These are phyloP conservation scores for Noturus placidus DNA, from an alignment of 2,113 vertebrate genomes.

Conservation along the genomic window DNA sequence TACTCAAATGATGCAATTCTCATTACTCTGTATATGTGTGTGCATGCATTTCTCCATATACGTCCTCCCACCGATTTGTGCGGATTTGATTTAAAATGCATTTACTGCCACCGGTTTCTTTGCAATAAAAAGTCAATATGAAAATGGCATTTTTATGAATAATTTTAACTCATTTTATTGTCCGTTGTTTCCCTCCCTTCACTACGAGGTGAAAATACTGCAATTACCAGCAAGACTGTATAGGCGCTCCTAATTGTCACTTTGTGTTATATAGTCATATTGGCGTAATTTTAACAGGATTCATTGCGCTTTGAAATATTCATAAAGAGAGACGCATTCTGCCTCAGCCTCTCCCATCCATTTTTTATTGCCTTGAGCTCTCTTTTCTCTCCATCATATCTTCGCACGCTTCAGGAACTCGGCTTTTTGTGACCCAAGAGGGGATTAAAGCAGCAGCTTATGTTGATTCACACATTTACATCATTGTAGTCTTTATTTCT, in stretches of 20 bases:
- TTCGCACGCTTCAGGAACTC: neutral
- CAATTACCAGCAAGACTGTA: neutral
- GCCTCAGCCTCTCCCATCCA: slow-evolving; percentile 8
- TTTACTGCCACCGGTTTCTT: slow-evolving; percentile 20
- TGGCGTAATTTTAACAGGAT: neutral
- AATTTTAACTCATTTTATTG: slow-evolving; percentile 29
- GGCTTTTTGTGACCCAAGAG: slow-evolving; percentile 18
- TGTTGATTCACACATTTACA: slow-evolving; percentile 29
- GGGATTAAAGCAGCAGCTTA: slow-evolving; percentile 21
- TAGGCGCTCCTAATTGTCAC: slow-evolving; percentile 23
- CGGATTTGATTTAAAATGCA: neutral
- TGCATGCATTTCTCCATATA: neutral
- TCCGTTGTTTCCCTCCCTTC: neutral
- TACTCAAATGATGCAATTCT: neutral
- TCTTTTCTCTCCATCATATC: slow-evolving; percentile 3
- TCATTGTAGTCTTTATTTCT: slow-evolving; percentile 21
- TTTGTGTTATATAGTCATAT: slow-evolving; percentile 23
- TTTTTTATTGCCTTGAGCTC: slow-evolving; percentile 30
- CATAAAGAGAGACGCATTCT: slow-evolving; percentile 2
- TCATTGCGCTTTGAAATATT: slow-evolving; percentile 39
- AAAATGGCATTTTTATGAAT: slow-evolving; percentile 26
- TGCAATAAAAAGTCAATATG: slow-evolving; percentile 23
- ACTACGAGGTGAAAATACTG: neutral
- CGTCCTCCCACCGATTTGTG: slow-evolving; percentile 2
- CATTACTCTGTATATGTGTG: slow-evolving; percentile 4